These are phyloP conservation scores for Hyles vespertilio DNA, from an alignment of 1,140 invertebrate species.

Conservation along the genomic window DNA sequence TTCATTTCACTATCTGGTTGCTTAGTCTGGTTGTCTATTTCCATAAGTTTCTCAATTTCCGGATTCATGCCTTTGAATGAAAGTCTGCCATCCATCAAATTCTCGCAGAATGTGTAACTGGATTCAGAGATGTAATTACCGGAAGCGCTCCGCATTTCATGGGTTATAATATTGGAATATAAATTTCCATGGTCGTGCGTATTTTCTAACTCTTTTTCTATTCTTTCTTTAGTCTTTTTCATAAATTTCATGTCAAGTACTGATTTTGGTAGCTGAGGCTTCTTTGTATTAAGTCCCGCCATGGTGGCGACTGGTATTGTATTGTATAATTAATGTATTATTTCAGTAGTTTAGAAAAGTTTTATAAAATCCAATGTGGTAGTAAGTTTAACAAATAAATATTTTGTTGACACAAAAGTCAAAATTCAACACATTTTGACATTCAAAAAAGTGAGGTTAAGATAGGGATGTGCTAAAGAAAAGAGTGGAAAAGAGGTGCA, in stretches of 20 bases:
- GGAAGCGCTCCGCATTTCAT: constrained; percentile 75
- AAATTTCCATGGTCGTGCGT: constrained; percentile 80
- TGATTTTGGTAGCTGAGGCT: constrained; percentile 79
- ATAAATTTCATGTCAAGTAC: constrained; percentile 92
- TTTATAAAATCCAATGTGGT: too few species aligned
- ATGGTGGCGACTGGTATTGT: constrained; percentile 10
- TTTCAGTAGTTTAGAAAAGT: too few species aligned
- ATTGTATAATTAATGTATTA: background rate
- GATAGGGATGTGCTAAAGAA: too few species aligned
- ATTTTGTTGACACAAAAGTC: too few species aligned
- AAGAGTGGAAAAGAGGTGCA: too few species aligned
- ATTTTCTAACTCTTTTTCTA: constrained; percentile 85
- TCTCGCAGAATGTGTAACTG: constrained; percentile 85
- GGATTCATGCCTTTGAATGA: constrained; percentile 94
- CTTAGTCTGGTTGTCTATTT: constrained; percentile 66
- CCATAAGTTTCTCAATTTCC: constrained; percentile 87
- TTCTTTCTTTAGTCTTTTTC: constrained; percentile 90
- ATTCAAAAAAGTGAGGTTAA: too few species aligned
- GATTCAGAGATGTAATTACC: constrained; percentile 85
- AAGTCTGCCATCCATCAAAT: constrained; percentile 86
- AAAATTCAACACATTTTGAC: too few species aligned
- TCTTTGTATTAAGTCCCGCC: constrained; percentile 30
- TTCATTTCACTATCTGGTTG: constrained; percentile 64
- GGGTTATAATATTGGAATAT: constrained; percentile 80
- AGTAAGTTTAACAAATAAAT: too few species aligned